Percentiles rank a stretch among this genome's conserved stretches.
phyloP scores from a whole-genome alignment of 2,113 vertebrate species.

The Axis porcinus region DNA sequence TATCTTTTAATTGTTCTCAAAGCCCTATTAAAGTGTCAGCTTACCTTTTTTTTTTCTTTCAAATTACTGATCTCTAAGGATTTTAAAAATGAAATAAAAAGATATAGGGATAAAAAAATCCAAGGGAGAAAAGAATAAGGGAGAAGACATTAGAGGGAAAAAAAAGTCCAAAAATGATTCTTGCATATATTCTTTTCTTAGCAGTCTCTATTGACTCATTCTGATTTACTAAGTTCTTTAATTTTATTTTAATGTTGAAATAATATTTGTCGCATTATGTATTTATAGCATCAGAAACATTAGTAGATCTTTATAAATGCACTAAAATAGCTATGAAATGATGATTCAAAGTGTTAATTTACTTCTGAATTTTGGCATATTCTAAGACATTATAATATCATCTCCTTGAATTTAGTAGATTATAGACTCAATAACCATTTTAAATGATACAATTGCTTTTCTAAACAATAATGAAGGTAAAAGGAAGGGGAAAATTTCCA shows the following conservation, averaged over 20 bases:
- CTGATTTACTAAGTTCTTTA: background rate
- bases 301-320: constrained; percentile 11
- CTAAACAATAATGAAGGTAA: constrained; percentile 31
- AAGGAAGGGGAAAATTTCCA: constrained; percentile 1
- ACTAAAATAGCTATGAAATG: background rate
- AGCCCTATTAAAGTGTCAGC: background rate
- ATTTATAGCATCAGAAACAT: constrained; percentile 27
- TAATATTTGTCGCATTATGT: background rate
- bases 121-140: background rate
- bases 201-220: background rate
- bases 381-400: background rate
- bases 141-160: background rate
- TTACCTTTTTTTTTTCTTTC: background rate
- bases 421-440: background rate
- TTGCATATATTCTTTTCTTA: background rate
- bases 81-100: background rate
- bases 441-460: constrained; percentile 2
- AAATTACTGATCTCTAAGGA: background rate
- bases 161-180: background rate
- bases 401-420: background rate
- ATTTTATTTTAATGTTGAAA: background rate
- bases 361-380: constrained; percentile 57
- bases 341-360: constrained; percentile 19
- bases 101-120: background rate
- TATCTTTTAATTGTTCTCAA: background rate